Conservation (phyloP, 2,888 invertebrate genomes). For the Formica aserva region DNA sequence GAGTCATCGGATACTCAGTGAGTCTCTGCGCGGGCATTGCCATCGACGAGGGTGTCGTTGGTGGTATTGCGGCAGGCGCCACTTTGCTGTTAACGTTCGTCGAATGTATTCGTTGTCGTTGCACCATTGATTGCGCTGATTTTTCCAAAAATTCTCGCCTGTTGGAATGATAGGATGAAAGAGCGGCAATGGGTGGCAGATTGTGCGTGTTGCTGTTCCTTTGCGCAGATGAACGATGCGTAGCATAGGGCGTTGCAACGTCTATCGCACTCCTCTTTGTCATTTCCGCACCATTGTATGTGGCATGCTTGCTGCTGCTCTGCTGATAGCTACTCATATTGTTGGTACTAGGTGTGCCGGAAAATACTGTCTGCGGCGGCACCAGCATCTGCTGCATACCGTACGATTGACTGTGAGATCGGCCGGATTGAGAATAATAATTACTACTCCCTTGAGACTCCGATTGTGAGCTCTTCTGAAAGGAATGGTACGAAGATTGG, state of each 20-base stretch:
- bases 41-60: constrained; percentile 64
- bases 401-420: constrained; percentile 74
- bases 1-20: constrained; percentile 75
- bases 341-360: constrained; percentile 60
- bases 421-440: constrained; percentile 76
- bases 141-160: constrained; percentile 78
- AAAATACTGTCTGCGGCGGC: constrained; percentile 63
- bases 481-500: constrained; percentile 83
- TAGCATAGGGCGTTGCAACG: constrained; percentile 68
- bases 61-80: constrained; percentile 58
- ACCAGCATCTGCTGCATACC: constrained; percentile 69
- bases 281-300: constrained; percentile 80
- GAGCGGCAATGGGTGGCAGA: constrained; percentile 87
- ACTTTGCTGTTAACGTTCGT: constrained; percentile 60
- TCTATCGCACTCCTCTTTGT: constrained; percentile 75
- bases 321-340: constrained; percentile 67
- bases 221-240: constrained; percentile 76
- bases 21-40: constrained; percentile 68
- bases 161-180: constrained; percentile 86
- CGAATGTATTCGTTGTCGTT: constrained; percentile 73
- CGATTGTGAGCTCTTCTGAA: constrained; percentile 79
- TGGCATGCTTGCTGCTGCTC: constrained; percentile 67
- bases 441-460: constrained; percentile 63
- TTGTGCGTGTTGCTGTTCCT: constrained; percentile 85
- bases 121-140: constrained; percentile 73